phyloP scores from a whole-genome alignment of 2,113 vertebrate species.

The Bos taurus region DNA sequence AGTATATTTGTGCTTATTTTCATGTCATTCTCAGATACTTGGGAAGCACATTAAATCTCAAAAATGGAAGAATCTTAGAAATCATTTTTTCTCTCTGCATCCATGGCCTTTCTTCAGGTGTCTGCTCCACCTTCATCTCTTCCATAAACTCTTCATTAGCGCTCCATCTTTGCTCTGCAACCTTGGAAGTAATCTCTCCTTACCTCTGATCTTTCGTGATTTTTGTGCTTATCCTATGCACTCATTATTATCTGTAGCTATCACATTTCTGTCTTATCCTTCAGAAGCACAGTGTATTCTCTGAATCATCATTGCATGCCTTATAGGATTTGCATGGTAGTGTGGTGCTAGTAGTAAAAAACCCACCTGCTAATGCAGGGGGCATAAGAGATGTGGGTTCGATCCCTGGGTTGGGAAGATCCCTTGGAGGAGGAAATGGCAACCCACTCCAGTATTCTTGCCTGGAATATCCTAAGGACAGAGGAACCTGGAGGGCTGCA shows the following conservation, averaged over 20 bases:
- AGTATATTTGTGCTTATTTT: neutral
- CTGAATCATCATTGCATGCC: neutral
- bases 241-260: neutral
- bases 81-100: neutral
- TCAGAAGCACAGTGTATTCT: neutral
- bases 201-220: neutral
- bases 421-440: neutral
- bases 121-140: neutral
- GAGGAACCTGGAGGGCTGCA: neutral
- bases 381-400: neutral
- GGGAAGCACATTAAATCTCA: neutral
- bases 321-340: neutral
- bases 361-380: neutral
- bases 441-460: neutral
- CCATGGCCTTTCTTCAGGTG: neutral
- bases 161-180: neutral
- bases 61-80: neutral
- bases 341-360: neutral
- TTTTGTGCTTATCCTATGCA: neutral
- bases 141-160: neutral
- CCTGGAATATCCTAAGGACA: neutral
- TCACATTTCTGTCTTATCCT: neutral
- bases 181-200: neutral
- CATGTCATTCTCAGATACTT: neutral
- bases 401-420: neutral